These are phyloP conservation scores for Drosophila diplacantha DNA, from an alignment of 2,888 invertebrate species.

Conservation along the genomic window DNA sequence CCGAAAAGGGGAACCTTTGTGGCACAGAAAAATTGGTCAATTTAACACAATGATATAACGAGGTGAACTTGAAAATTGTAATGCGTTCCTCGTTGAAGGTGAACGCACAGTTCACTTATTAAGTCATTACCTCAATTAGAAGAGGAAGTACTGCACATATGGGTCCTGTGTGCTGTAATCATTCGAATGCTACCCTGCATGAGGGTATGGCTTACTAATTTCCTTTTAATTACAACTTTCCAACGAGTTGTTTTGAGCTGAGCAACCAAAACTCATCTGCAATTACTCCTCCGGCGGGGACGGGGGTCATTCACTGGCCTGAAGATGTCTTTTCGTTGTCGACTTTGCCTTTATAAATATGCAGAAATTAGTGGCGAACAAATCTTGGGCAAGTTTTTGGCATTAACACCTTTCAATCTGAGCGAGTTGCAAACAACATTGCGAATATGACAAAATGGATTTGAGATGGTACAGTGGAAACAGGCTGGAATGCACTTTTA, in stretches of 20 bases:
- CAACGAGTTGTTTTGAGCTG: constrained; percentile 44
- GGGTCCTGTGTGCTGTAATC: constrained; percentile 24
- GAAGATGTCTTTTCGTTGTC: constrained; percentile 60
- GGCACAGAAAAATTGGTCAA: constrained; percentile 54
- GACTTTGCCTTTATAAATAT: constrained; percentile 64
- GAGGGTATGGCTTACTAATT: constrained; percentile 50
- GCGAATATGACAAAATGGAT: constrained; percentile 42
- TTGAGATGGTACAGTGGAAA: constrained; percentile 3
- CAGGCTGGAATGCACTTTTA: background rate
- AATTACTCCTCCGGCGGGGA: constrained; percentile 52
- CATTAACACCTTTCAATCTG: constrained; percentile 72
- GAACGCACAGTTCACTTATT: constrained; percentile 46
- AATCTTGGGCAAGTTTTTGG: constrained; percentile 72
- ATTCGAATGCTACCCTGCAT: background rate
- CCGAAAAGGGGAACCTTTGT: constrained; percentile 1
- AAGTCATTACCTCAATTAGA: constrained; percentile 57
- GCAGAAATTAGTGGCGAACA: constrained; percentile 67
- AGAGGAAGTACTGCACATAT: constrained; percentile 52
- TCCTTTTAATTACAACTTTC: constrained; percentile 60
- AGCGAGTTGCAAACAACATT: constrained; percentile 50
- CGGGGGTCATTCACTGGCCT: constrained; percentile 2
- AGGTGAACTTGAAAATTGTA: constrained; percentile 35
- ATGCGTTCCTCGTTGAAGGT: constrained; percentile 22
- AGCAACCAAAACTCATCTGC: constrained; percentile 43
- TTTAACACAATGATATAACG: constrained; percentile 64